A percentile compares a stretch with the other conserved stretches of the same genome.
Evolutionary conservation across 2,888 invertebrate species (phyloP).

Genomic region (Linnaemya tessellans): DNA sequence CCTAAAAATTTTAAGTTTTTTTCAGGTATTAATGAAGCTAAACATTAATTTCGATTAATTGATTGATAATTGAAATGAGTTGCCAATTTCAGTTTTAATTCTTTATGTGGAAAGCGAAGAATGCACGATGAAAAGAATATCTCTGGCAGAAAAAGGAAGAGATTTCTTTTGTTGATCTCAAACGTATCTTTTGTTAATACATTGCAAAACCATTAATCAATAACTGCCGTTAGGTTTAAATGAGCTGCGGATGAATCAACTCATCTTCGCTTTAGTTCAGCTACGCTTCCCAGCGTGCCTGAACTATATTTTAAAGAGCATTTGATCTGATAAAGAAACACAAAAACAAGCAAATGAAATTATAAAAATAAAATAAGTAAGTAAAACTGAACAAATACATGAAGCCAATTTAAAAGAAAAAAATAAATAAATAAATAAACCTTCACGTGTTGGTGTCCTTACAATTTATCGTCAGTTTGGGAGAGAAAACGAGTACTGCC

Average conservation of each 20-base stretch:
- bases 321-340: constrained; percentile 47
- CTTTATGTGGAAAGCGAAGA: neutral
- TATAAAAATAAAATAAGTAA: constrained; percentile 23
- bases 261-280: too few species aligned
- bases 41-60: constrained; percentile 49
- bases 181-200: constrained; percentile 11
- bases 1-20: neutral
- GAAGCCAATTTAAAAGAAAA: constrained; percentile 52
- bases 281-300: neutral
- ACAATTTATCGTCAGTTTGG: constrained; percentile 48
- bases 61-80: constrained; percentile 56
- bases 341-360: constrained; percentile 10
- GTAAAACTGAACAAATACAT: constrained; percentile 29
- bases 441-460: constrained; percentile 48
- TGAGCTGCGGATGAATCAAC: constrained; percentile 22
- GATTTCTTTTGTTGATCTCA: neutral
- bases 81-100: constrained; percentile 37
- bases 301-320: constrained; percentile 24
- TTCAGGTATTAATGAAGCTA: neutral
- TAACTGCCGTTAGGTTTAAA: constrained; percentile 59
- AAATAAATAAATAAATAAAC: neutral
- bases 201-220: constrained; percentile 55
- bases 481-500: constrained; percentile 11
- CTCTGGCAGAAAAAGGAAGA: neutral
- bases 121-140: neutral